Base-by-base conservation (phyloP, 2,797 vertebrate species). In the Poecilia picta region DNA sequence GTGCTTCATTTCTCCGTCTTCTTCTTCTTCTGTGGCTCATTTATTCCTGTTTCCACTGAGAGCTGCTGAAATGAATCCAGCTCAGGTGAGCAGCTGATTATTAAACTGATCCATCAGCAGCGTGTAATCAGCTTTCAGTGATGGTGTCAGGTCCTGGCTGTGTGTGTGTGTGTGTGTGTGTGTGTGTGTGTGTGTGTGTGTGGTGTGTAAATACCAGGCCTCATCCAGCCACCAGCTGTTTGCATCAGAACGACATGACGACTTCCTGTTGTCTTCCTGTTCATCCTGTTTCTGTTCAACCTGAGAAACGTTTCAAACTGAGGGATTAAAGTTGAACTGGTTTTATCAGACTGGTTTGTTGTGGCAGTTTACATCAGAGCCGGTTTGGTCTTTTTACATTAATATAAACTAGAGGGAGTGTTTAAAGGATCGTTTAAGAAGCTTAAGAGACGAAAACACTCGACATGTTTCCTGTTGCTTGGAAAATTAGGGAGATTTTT, bases 181-280 rank as follows among this genome's bases (percentile, higher is more conserved):
- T 53, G 51, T 53, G 51, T 11, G 23, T 25, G 53, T 25, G 49
- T 8, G 49, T 4, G 49, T 51, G 49, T n/a, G 57, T 73, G 73
- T 41, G 64, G 72, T 75, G 80, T 83, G 85, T 57, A 82, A 83
- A 80, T 74, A 33, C 8, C 41, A 25, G 78, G 53, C 82, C 71
- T 80, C 73, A 80, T 86, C 80, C 74, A 76, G 39, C 79, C 43
- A 2, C 82, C 70, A 47, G 23, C 83, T 66, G 31, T 5, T 28
- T 5, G 11, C 49, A 23, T 39, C 74, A 45, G 36, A 59, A 51
- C 31, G 46, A 16, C 3, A 25, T 8, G 7, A 33, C 2, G 13
- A 0, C 13, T 75, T 33, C 41, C 5, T 45, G 2, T 6, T 7
- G 62, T n/a, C n/a, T 15, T 62, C 10, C 57, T 23, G 18, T 75